A percentile compares a stretch with the other conserved stretches of the same genome.
phyloP scores from a whole-genome alignment of 2,797 vertebrate genomes.

The Myotis pilosus region DNA sequence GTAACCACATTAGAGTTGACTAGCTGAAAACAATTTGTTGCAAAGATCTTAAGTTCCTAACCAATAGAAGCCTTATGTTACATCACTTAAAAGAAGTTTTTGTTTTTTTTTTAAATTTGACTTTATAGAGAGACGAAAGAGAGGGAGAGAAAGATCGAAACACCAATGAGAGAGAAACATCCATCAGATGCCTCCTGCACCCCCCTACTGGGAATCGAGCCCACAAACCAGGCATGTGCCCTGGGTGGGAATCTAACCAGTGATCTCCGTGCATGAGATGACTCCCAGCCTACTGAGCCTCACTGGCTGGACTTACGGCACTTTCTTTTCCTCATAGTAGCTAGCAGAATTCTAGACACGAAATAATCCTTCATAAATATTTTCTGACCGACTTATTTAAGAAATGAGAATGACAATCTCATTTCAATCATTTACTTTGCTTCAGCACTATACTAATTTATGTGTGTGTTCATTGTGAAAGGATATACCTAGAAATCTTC shows the following conservation, averaged over 20 bases:
- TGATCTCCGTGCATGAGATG: no score
- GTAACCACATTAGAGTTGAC: neutral
- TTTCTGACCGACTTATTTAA: neutral
- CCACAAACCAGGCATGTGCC: no score
- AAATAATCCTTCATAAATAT: neutral
- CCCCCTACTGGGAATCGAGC: no score
- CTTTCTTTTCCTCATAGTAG: neutral
- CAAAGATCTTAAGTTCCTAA: neutral
- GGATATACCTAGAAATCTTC: neutral
- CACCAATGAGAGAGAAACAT: no score
- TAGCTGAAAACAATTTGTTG: neutral
- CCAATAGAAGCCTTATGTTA: neutral
- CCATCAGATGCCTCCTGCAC: no score
- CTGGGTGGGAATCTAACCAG: no score
- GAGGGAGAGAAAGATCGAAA: no score
- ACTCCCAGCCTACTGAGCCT: no score
- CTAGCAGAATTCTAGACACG: neutral
- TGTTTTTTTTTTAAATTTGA: no score
- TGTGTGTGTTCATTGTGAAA: neutral
- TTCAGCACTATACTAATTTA: constrained; percentile 20
- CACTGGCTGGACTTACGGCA: neutral
- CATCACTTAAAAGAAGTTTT: neutral
- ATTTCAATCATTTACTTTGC: neutral
- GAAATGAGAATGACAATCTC: neutral
- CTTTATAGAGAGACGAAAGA: no score